These are phyloP conservation scores for Heterodera schachtii DNA, from an alignment of 1,140 invertebrate genomes.

Conservation along the genomic window DNA sequence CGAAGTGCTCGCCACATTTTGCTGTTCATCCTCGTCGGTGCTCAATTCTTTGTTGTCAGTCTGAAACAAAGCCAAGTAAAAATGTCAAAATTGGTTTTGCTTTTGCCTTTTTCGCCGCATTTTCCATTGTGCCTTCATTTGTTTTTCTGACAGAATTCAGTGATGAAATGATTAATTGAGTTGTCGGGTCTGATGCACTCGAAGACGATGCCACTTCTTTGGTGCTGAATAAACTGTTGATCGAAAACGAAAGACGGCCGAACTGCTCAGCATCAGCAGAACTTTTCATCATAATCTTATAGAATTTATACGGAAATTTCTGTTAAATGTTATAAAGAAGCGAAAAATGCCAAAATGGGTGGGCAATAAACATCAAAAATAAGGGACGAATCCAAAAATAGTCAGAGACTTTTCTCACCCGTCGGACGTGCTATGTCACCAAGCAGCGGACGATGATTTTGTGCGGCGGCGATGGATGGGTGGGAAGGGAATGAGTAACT, in stretches of 20 bases:
- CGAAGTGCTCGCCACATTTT: conserved; percentile 31
- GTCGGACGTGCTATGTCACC: no score
- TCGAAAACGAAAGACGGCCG: background rate
- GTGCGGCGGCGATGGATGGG: no score
- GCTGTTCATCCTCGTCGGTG: conserved; percentile 11
- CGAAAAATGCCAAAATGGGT: background rate
- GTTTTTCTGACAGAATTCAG: background rate
- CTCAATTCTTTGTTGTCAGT: background rate
- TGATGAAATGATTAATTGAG: background rate
- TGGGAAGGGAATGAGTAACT: no score
- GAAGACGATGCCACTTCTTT: background rate
- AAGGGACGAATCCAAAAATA: no score
- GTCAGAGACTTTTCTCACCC: background rate
- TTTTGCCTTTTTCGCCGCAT: background rate
- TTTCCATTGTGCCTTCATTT: background rate
- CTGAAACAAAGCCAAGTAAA: background rate
- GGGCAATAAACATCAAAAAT: no score
- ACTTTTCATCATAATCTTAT: background rate
- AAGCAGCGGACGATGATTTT: no score
- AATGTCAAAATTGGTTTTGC: background rate
- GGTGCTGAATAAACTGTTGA: background rate
- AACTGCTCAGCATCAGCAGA: background rate
- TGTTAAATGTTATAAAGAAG: background rate
- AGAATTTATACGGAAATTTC: background rate
- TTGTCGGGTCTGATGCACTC: background rate